Evolutionary conservation across 1,140 invertebrate genomes (phyloP).

Genomic region (Aphidius gifuensis): DNA sequence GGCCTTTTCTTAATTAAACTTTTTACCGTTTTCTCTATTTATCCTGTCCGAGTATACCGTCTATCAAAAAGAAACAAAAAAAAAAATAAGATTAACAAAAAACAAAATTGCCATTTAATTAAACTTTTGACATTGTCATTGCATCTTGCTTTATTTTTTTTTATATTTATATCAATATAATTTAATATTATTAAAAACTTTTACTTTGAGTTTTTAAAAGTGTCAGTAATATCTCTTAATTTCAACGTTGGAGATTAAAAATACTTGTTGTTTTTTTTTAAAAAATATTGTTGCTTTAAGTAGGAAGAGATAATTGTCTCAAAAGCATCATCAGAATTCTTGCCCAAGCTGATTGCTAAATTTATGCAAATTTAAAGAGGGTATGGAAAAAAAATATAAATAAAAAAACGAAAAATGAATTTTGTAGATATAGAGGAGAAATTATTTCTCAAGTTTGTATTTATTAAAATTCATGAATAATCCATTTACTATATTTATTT

Average conservation of each 20-base stretch:
- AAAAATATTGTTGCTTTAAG: too few species aligned
- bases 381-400: conserved; percentile 3
- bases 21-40: not conserved
- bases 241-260: too few species aligned
- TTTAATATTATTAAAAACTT: too few species aligned
- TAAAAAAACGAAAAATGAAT: not conserved
- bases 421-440: not conserved
- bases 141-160: too few species aligned
- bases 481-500: conserved; percentile 14
- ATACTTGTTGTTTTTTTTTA: too few species aligned
- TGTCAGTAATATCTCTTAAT: too few species aligned
- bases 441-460: conserved; percentile 12
- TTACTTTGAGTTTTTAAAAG: too few species aligned
- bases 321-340: too few species aligned
- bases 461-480: conserved; percentile 48
- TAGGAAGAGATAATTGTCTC: too few species aligned
- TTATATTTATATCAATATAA: too few species aligned
- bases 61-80: not conserved
- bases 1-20: conserved; percentile 22
- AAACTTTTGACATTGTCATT: too few species aligned
- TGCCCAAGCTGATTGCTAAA: conserved; percentile 41
- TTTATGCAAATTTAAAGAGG: conserved; percentile 46
- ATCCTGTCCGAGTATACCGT: not conserved
- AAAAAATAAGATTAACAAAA: conserved; percentile 1
- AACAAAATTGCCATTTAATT: not conserved